Evolutionary conservation across 1,140 invertebrate genomes (phyloP), one percentile per base, ranked within the genome.

Genomic region (Drosophila ambigua): DNA sequence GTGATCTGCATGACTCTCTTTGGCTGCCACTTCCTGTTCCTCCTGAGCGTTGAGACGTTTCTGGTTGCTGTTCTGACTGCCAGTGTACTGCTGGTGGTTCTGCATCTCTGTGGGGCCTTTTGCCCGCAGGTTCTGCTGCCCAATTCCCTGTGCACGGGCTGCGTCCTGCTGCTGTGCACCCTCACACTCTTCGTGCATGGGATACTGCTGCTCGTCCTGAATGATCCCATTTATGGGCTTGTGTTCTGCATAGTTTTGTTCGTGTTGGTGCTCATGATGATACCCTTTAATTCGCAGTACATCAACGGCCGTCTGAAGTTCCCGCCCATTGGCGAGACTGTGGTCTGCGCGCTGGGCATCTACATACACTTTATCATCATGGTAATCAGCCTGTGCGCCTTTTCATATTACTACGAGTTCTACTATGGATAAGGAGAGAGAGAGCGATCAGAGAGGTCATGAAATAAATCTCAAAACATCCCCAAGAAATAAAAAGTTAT

Each of bases 221-320:
- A 0, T 4, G 11, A 39, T 39, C 35, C 9, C 9, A 39, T 41
- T 41, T 9, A 2, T 55, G 2, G 6, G 20, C 15, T 55, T 2
- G 11, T 39, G 4, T 39, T 75, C 7, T 28, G 4, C 13, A 7
- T 44, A 1, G 3, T 59, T 3, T 4, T 67, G 0, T 24, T 66
- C 1, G 2, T 41, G 1, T 0, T 52, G 6, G 8, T 50, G 1
- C 0, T 61, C 0, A 0, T 31, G 0, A 2, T n/a, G 0, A n/a
- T 68, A 7, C 50, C 55, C 8, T 48, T 58, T 9, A 41, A 74
- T 4, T 35, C 57, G 0, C 57, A 62, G 35, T 67, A 35, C 4
- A 58, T 77, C 2, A 57, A 74, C 43, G 73, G 66, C 0, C 58
- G 72, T 0, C 23, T 67, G 5, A 41, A 44, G 6, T 67, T 44